phyloP scores from a whole-genome alignment of 2,888 invertebrate species.

The Parthenolecanium corni region DNA sequence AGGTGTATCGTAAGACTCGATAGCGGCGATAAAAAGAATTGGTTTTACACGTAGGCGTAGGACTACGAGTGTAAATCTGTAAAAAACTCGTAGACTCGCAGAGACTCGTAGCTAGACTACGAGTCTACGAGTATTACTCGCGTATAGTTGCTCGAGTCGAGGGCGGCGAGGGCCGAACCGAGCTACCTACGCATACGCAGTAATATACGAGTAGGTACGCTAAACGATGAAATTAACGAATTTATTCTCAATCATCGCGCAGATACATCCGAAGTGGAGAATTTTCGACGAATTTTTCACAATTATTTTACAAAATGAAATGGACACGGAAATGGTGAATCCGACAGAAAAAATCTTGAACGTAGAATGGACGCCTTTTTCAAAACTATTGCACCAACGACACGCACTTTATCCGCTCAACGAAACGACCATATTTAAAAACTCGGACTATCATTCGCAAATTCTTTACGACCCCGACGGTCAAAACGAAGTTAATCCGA shows the following conservation, averaged over 20 bases:
- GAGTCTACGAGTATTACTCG: too few species aligned
- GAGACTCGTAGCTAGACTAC: too few species aligned
- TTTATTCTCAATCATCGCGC: neutral
- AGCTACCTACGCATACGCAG: too few species aligned
- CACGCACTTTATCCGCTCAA: slow-evolving; percentile 10
- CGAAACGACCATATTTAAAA: slow-evolving; percentile 11
- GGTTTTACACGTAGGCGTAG: too few species aligned
- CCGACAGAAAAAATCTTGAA: slow-evolving; percentile 6
- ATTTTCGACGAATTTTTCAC: slow-evolving; percentile 19
- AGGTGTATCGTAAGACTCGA: too few species aligned
- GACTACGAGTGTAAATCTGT: too few species aligned
- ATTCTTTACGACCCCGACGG: neutral
- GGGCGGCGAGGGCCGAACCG: too few species aligned
- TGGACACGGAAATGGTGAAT: slow-evolving; percentile 10
- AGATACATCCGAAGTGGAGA: slow-evolving; percentile 15
- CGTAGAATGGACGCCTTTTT: neutral
- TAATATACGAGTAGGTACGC: neutral
- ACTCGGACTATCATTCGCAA: slow-evolving; percentile 7
- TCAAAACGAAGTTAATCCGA: slow-evolving; percentile 4
- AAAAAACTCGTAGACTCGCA: too few species aligned
- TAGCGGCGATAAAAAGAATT: too few species aligned
- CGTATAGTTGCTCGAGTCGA: too few species aligned
- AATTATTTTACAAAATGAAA: slow-evolving; percentile 9
- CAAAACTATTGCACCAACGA: slow-evolving; percentile 4
- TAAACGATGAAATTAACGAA: neutral